Conservation (phyloP, 35 echinoderm and acorn worm species). For the Apostichopus japonicus region DNA sequence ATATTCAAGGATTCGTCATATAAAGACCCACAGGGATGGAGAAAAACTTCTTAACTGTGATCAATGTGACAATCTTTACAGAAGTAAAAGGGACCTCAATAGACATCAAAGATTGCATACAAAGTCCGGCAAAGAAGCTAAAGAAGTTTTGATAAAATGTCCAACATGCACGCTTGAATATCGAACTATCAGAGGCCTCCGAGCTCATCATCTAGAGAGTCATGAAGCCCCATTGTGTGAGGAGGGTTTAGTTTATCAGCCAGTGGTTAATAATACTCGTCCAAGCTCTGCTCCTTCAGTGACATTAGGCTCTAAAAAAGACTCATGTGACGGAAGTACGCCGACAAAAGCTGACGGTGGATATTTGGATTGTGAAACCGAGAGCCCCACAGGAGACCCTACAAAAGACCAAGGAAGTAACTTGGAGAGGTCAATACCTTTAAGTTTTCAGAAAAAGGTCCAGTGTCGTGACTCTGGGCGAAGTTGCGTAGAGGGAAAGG, state of each 20-base stretch:
- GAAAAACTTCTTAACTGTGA: slow-evolving; percentile 45
- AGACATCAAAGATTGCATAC: not conserved
- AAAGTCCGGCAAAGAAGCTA: not conserved
- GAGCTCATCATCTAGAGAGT: not conserved
- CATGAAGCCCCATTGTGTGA: not conserved
- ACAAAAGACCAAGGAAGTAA: too few relatives aligned
- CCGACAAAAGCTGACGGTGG: too few relatives aligned
- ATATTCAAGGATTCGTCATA: not conserved
- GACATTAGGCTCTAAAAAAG: too few relatives aligned
- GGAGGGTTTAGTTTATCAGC: not conserved
- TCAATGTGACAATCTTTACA: slow-evolving; percentile 44
- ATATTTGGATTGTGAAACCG: too few relatives aligned
- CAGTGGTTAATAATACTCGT: not conserved
- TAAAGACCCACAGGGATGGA: slow-evolving; percentile 23
- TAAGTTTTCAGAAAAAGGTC: too few relatives aligned
- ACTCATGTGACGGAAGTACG: too few relatives aligned
- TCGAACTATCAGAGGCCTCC: slow-evolving; percentile 3
- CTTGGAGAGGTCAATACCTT: too few relatives aligned
- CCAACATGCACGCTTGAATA: not conserved
- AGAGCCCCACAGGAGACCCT: too few relatives aligned
- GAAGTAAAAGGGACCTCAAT: slow-evolving; percentile 35
- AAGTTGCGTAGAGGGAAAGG: too few relatives aligned
- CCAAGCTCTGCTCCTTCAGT: not conserved
- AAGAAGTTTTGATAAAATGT: slow-evolving; percentile 30
- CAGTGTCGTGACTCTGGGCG: too few relatives aligned